A percentile compares a stretch with the other conserved stretches of the same genome.
phyloP scores from a whole-genome alignment of 2,888 invertebrate genomes.

The Morinoia aosen region DNA sequence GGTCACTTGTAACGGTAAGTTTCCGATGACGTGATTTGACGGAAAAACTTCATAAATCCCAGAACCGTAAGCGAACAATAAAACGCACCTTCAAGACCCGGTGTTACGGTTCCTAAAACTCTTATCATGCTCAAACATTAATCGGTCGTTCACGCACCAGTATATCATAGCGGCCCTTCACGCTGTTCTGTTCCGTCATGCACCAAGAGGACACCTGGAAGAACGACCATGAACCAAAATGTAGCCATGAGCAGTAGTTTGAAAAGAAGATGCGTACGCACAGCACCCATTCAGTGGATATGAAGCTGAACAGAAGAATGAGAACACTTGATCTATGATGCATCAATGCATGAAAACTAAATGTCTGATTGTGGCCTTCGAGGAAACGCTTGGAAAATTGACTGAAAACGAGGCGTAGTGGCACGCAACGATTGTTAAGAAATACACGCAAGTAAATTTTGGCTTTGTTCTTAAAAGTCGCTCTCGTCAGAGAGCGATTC shows the following conservation, averaged over 20 bases:
- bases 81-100: not conserved
- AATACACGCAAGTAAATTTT: no score
- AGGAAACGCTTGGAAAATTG: not conserved
- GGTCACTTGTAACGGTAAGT: not conserved
- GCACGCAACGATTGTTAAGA: no score
- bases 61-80: not conserved
- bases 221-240: not conserved
- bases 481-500: no score
- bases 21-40: not conserved
- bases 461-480: no score
- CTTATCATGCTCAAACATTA: not conserved
- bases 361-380: not conserved
- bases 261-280: not conserved
- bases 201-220: not conserved
- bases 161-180: not conserved
- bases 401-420: not conserved
- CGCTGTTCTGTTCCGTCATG: not conserved
- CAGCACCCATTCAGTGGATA: not conserved
- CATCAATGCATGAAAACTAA: not conserved
- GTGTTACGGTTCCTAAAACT: not conserved
- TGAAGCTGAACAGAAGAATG: not conserved
- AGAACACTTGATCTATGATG: not conserved
- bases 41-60: not conserved
- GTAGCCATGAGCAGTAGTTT: not conserved
- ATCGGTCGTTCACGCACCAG: not conserved